These are phyloP conservation scores for Bradypus variegatus DNA, from an alignment of 2,797 vertebrate species.

Conservation along the genomic window DNA sequence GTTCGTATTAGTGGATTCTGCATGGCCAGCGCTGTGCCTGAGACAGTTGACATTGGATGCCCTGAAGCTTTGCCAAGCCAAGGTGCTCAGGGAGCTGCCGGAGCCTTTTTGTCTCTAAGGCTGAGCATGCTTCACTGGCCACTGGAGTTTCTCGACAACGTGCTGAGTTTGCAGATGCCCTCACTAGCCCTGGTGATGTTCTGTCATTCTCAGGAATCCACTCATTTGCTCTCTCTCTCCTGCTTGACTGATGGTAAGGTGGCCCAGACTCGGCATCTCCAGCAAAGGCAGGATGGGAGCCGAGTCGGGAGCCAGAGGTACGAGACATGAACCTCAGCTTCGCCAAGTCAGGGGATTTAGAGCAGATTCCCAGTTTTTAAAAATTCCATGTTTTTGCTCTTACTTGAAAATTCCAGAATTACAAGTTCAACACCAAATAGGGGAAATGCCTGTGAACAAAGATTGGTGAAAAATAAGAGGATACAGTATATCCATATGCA, in stretches of 20 bases:
- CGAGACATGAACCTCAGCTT: rapidly evolving
- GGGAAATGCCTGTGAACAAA: background rate
- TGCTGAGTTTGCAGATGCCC: background rate
- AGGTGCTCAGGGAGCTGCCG: background rate
- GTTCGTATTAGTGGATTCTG: background rate
- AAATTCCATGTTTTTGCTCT: background rate
- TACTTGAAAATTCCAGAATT: background rate
- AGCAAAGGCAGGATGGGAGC: background rate
- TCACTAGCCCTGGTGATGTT: rapidly evolving
- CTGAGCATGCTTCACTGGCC: background rate
- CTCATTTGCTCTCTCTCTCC: background rate
- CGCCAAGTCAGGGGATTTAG: background rate
- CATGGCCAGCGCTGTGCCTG: background rate
- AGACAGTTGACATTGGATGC: background rate
- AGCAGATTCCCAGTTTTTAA: no score
- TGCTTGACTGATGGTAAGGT: background rate
- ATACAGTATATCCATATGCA: rapidly evolving
- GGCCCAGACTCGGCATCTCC: background rate
- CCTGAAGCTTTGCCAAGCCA: background rate
- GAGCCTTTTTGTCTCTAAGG: background rate
- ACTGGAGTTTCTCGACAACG: background rate
- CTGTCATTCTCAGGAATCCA: background rate
- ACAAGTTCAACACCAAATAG: background rate
- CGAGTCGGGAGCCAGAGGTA: background rate
- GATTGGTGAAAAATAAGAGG: background rate